A percentile compares a stretch with the other conserved stretches of the same genome.
Conservation (phyloP, 2,797 vertebrate species). For the Falco berigora region DNA sequence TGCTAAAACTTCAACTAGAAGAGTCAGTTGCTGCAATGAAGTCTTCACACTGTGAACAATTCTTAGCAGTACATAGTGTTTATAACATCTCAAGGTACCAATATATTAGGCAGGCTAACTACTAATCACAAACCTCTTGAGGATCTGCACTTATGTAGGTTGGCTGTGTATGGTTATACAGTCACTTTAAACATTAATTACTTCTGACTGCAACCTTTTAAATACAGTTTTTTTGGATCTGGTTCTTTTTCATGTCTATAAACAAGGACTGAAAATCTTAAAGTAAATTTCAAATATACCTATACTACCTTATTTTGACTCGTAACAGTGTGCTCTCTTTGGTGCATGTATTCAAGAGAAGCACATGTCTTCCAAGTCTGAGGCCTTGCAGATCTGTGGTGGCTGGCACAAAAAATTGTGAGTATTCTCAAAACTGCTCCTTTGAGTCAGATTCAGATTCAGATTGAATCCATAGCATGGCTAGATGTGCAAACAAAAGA, state of each 20-base stretch:
- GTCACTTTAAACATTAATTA: conserved; percentile 46
- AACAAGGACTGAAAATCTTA: neutral
- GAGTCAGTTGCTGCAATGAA: neutral
- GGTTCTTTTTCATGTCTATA: neutral
- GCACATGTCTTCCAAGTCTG: neutral
- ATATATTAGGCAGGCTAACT: conserved; percentile 1
- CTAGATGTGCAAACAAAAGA: neutral
- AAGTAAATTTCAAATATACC: neutral
- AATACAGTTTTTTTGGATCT: neutral
- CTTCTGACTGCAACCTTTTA: neutral
- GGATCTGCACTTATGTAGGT: conserved; percentile 44
- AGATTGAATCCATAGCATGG: neutral
- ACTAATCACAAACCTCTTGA: conserved; percentile 45
- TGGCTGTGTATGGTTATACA: conserved; percentile 28
- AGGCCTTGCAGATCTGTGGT: neutral
- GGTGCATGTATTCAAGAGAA: neutral
- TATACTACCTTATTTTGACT: neutral
- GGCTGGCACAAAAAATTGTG: neutral
- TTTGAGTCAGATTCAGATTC: neutral
- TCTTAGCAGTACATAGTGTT: neutral
- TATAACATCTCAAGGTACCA: neutral
- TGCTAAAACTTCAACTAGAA: neutral
- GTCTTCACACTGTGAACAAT: neutral
- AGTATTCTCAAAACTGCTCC: neutral
- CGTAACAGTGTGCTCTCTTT: neutral